Evolutionary conservation across 2,888 invertebrate genomes (phyloP).

Genomic region (Coelopa pilipes): DNA sequence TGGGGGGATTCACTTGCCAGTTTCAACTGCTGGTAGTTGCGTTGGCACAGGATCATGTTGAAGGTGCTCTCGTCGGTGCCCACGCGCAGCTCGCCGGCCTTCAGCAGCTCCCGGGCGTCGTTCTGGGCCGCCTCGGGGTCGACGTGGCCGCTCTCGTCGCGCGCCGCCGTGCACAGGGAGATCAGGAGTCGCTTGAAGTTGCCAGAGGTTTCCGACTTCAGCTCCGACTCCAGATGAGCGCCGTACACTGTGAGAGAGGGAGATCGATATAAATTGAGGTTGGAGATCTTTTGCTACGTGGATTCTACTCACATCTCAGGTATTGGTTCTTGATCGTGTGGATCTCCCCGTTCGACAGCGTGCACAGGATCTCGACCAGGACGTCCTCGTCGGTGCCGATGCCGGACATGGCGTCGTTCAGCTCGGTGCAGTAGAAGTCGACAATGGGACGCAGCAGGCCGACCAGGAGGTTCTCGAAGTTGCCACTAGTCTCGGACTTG

Average conservation of each 20-base stretch:
- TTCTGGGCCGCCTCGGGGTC: slow-evolving; percentile 78
- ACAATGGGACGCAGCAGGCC: slow-evolving; percentile 87
- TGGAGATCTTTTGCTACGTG: background rate
- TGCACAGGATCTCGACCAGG: slow-evolving; percentile 89
- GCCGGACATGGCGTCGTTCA: slow-evolving; percentile 86
- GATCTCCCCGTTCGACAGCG: slow-evolving; percentile 86
- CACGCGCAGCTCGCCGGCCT: slow-evolving; percentile 76
- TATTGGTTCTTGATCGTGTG: slow-evolving; percentile 82
- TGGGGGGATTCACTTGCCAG: slow-evolving; percentile 52
- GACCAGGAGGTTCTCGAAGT: slow-evolving; percentile 84
- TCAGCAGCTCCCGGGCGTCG: slow-evolving; percentile 83
- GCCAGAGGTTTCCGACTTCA: slow-evolving; percentile 90
- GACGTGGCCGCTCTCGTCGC: slow-evolving; percentile 79
- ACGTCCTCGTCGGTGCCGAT: slow-evolving; percentile 87
- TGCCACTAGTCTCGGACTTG: slow-evolving; percentile 89
- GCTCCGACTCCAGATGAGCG: slow-evolving; percentile 81
- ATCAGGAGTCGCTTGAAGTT: slow-evolving; percentile 90
- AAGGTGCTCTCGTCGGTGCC: slow-evolving; percentile 91
- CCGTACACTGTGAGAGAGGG: slow-evolving; percentile 75
- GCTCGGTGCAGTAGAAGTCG: slow-evolving; percentile 82
- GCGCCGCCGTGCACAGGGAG: slow-evolving; percentile 79
- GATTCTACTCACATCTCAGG: slow-evolving; percentile 73
- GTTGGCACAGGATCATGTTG: slow-evolving; percentile 84
- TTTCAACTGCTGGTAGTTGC: slow-evolving; percentile 74
- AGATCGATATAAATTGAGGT: background rate